Evolutionary conservation across 2,888 invertebrate genomes (phyloP).

Genomic region (Teleogryllus oceanicus): DNA sequence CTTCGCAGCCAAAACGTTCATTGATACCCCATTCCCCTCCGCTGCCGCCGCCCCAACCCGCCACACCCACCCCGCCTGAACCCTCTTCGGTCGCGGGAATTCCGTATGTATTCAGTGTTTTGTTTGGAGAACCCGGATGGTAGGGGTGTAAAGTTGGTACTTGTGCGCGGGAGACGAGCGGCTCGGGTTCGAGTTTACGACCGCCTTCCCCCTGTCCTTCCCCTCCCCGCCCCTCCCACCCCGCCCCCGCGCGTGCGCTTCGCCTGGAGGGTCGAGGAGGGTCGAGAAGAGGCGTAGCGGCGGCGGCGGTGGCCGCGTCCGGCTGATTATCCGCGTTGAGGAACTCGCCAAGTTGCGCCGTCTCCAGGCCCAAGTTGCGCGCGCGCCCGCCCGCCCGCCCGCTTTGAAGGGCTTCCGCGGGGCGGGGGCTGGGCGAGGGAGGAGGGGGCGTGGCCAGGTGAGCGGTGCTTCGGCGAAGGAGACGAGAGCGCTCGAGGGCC

Average conservation of each 20-base stretch:
- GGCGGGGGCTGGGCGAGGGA: too few species aligned
- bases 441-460: too few species aligned
- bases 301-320: background rate
- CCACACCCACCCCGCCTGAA: too few species aligned
- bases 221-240: too few species aligned
- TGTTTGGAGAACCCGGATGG: background rate
- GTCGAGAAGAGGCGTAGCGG: too few species aligned
- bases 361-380: background rate
- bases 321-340: background rate
- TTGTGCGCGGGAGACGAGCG: background rate
- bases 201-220: background rate
- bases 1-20: too few species aligned
- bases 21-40: too few species aligned
- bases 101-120: constrained; percentile 10
- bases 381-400: background rate
- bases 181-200: constrained; percentile 2
- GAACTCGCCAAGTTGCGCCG: constrained; percentile 9
- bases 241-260: too few species aligned
- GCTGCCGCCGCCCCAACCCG: too few species aligned
- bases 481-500: too few species aligned
- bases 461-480: too few species aligned
- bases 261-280: too few species aligned
- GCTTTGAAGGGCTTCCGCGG: background rate
- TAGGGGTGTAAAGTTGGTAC: background rate
- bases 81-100: background rate